Conservation (phyloP, 2,797 vertebrate genomes). For the Tarsius wallacei region DNA sequence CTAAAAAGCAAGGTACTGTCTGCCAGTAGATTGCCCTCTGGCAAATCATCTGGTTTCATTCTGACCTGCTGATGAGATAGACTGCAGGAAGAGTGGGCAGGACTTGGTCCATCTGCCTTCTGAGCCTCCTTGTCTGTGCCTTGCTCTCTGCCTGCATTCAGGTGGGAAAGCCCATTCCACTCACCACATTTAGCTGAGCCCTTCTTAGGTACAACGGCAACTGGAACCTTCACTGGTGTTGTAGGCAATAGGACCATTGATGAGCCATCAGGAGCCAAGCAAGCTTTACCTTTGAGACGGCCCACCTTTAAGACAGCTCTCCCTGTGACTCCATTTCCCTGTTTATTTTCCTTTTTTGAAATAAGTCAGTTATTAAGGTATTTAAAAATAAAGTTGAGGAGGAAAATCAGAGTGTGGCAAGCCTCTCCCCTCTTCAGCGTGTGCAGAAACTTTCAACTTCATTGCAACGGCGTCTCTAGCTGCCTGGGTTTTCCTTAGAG, state of each 20-base stretch:
- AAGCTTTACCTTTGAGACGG: not conserved
- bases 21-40: conserved; percentile 71
- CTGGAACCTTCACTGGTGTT: not conserved
- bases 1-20: conserved; percentile 69
- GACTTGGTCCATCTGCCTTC: conserved; percentile 69
- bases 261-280: not conserved
- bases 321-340: not conserved
- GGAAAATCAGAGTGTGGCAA: conserved; percentile 43
- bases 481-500: conserved; percentile 68
- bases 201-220: not conserved
- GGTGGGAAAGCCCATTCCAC: conserved; percentile 44
- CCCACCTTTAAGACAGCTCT: not conserved
- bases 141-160: conserved; percentile 35
- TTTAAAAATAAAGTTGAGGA: conserved; percentile 41
- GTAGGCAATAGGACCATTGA: not conserved
- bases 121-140: not conserved
- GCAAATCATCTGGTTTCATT: conserved; percentile 71
- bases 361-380: conserved; percentile 15
- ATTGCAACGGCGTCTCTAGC: not conserved
- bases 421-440: not conserved
- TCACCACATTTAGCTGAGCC: not conserved
- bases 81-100: not conserved
- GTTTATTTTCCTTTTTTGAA: conserved; percentile 37
- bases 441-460: not conserved
- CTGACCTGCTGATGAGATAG: conserved; percentile 70